A percentile compares a stretch with the other conserved stretches of the same genome.
These are phyloP conservation scores for Stylophora pistillata DNA, from an alignment of 64 coral and sea anemone species.

Conservation along the genomic window DNA sequence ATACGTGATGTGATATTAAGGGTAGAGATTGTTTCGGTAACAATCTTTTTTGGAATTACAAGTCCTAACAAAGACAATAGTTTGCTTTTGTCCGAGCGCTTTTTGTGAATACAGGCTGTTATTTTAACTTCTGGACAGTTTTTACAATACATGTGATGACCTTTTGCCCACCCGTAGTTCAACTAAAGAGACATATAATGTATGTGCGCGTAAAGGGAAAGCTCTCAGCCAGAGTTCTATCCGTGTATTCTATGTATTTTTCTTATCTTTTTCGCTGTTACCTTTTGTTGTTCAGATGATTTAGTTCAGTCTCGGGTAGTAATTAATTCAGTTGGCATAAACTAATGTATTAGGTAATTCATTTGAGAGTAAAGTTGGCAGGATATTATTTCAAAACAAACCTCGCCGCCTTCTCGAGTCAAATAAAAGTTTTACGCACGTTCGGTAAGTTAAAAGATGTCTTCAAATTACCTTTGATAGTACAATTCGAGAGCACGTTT, in stretches of 20 bases:
- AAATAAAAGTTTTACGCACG: neutral
- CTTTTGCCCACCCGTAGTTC: constrained; percentile 2
- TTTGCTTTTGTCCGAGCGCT: neutral
- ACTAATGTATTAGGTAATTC: neutral
- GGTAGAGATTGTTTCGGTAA: neutral
- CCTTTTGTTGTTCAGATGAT: neutral
- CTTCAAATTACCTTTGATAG: constrained; percentile 1
- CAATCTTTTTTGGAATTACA: neutral
- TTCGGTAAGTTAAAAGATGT: constrained; percentile 14
- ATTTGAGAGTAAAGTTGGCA: neutral
- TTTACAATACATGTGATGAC: neutral
- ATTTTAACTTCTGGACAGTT: neutral
- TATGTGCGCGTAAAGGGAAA: neutral
- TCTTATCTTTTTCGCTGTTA: neutral
- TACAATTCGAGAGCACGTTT: neutral
- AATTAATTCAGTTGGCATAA: neutral
- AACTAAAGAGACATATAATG: neutral
- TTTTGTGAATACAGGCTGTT: neutral
- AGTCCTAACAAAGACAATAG: neutral
- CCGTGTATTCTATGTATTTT: neutral
- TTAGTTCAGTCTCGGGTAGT: neutral
- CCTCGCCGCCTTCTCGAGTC: neutral
- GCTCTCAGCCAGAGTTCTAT: neutral
- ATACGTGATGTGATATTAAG: neutral
- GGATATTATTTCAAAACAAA: constrained; percentile 6